Evolutionary conservation across 1,140 invertebrate species (phyloP), one percentile per base, ranked within the genome.

Genomic region (Luehdorfia chinensis): DNA sequence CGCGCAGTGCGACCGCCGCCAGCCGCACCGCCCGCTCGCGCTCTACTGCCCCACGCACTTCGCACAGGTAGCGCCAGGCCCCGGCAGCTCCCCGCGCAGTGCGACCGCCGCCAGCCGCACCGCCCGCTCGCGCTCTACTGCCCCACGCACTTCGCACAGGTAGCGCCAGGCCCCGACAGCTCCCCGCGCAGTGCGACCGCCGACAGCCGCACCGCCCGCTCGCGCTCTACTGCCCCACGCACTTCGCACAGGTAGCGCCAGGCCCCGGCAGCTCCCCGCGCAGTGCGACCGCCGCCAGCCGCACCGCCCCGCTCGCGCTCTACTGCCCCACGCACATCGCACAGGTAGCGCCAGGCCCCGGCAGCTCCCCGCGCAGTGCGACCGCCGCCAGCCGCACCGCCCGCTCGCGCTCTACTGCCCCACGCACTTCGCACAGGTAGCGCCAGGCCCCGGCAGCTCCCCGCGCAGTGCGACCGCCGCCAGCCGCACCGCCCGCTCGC

Each of bases 1-100:
- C 93, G 8, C 83, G 88, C 9, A 94, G 30, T 96, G 94, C 59
- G 95, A 96, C 73, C 88, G 90, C 59, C 88, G 95, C 64, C 92
- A 90, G 61, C 87, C 13, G 59, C 58, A 6, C 11, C 31, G 69
- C 50, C 86, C 62, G 9, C 88, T 72, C 5, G 89, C 71, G n/a
- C 85, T 72, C 27, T 89, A 87, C 75, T 79, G 80, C 25, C 89
- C 88, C 1, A 44, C 28, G 4, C 47, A 50, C 14, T 66, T 75
- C 49, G 43, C 19, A 5, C 9, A 19, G 18, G 34, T 37, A 11
- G n/a, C n/a, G 16, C 90, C 93, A 34, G 97, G 97, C 2, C 75
- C 88, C 9, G 90, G 91, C 66, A 84, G 88, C 46, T 87, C 73
- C 41, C 88, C 93, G 8, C 83, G 88, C 9, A 94, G 30, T 96